Evolutionary conservation across 2,113 vertebrate genomes (phyloP), one percentile per base, ranked within the genome.

Genomic region (Eurystomus gularis): DNA sequence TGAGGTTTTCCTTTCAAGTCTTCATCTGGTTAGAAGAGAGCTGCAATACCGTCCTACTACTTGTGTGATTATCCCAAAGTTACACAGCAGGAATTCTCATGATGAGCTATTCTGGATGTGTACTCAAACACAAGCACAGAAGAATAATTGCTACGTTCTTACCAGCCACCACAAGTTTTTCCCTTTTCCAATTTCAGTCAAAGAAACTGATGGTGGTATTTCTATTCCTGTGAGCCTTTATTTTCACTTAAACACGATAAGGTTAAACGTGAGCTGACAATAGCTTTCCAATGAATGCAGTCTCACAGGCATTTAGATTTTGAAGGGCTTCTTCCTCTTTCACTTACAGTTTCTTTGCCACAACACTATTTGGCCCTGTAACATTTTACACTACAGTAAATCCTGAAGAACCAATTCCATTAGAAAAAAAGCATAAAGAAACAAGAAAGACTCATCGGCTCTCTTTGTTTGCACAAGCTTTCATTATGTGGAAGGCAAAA

Each of bases 281-380:
- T 25, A 66, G 20, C 13, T 86, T 69, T 72, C 17, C 42, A 88
- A 58, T 2, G 3, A 81, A 46, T 18, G 24, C 20, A 35, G 7
- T 73, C 49, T 73, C 82, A 54, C 2, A 75, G 46, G 33, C 10
- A 58, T 54, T 66, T 48, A 39, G 12, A 58, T 68, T 86, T 29
- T 29, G 29, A 6, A 29, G n/a, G 25, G 0, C 13, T 33, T 3
- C 20, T 19, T 10, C 6, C 28, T 14, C 0, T 29, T 76, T 48
- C 40, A 17, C 42, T 84, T 39, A 79, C 57, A 46, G 28, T 33
- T 83, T 64, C 33, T 84, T 62, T 82, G 57, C 17, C 48, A 42
- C 20, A 66, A 44, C 37, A 66, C 46, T 70, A 78, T 44, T 86
- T 81, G 46, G 31, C 42, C n/a, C 18, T 54, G 16, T 51, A 92